Percentiles rank a stretch among this genome's conserved stretches.
phyloP scores from a whole-genome alignment of 2,797 vertebrate genomes.

The Neosilurus mollespiculum region DNA sequence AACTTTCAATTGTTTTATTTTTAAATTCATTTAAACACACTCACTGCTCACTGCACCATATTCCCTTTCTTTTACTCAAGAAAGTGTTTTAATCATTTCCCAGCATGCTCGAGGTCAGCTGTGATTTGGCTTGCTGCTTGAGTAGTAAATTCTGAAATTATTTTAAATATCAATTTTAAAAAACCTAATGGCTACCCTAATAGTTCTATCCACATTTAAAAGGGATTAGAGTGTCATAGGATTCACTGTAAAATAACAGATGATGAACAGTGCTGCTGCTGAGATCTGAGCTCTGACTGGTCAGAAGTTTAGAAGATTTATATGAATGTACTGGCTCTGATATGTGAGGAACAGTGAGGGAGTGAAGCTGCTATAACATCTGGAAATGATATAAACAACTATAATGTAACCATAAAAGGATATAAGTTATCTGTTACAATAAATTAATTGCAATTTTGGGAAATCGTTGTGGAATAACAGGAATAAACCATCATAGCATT shows the following conservation, averaged over 20 bases:
- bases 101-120: slow-evolving; percentile 2
- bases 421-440: too few relatives aligned
- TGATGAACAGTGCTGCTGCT: too few relatives aligned
- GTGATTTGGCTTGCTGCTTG: neutral
- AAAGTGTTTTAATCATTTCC: neutral
- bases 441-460: too few relatives aligned
- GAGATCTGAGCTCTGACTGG: neutral
- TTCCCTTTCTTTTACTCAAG: neutral
- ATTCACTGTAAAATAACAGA: too few relatives aligned
- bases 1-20: neutral
- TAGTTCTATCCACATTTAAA: neutral
- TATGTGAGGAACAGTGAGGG: too few relatives aligned
- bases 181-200: neutral
- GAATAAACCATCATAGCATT: neutral
- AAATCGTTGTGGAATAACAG: neutral
- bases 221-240: neutral
- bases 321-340: neutral
- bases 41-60: neutral
- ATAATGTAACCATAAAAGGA: neutral
- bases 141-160: neutral
- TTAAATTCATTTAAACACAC: neutral
- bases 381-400: neutral
- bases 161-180: neutral
- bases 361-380: neutral
- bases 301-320: neutral